phyloP scores from a whole-genome alignment of 2,888 invertebrate species.

The Adela reaumurella region DNA sequence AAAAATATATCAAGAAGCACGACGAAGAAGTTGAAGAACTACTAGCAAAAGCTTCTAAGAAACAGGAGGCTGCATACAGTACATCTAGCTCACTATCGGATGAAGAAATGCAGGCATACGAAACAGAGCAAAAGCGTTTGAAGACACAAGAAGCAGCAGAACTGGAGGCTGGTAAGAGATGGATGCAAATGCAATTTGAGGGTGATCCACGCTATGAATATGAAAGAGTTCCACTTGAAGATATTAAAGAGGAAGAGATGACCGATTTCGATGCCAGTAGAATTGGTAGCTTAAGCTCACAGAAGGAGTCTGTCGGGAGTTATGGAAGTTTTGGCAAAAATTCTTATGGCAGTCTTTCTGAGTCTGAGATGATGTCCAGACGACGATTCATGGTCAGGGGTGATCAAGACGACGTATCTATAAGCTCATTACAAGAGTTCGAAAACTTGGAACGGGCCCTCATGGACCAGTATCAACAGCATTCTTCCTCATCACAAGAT shows the following conservation, averaged over 20 bases:
- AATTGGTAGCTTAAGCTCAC: conserved; percentile 74
- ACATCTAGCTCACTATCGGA: conserved; percentile 56
- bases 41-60: conserved; percentile 65
- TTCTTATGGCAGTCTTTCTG: conserved; percentile 88
- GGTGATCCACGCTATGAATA: conserved; percentile 75
- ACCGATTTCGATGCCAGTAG: conserved; percentile 80
- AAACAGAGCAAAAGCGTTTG: conserved; percentile 61
- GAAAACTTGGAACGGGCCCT: conserved; percentile 86
- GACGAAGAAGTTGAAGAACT: conserved; percentile 70
- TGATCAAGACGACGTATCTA: conserved; percentile 90
- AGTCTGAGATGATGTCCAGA: conserved; percentile 82
- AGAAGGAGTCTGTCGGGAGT: conserved; percentile 75
- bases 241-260: conserved; percentile 89
- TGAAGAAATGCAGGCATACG: conserved; percentile 62
- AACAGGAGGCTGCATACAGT: conserved; percentile 55
- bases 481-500: conserved; percentile 80
- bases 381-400: conserved; percentile 77
- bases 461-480: conserved; percentile 70
- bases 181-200: conserved; percentile 89
- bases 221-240: conserved; percentile 80
- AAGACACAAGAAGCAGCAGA: conserved; percentile 50
- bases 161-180: conserved; percentile 74
- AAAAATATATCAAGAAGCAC: conserved; percentile 55
- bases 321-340: conserved; percentile 80
- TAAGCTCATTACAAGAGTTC: conserved; percentile 92